A percentile compares a stretch with the other conserved stretches of the same genome.
Evolutionary conservation across 2,797 vertebrate species (phyloP).

Genomic region (Limosa lapponica): DNA sequence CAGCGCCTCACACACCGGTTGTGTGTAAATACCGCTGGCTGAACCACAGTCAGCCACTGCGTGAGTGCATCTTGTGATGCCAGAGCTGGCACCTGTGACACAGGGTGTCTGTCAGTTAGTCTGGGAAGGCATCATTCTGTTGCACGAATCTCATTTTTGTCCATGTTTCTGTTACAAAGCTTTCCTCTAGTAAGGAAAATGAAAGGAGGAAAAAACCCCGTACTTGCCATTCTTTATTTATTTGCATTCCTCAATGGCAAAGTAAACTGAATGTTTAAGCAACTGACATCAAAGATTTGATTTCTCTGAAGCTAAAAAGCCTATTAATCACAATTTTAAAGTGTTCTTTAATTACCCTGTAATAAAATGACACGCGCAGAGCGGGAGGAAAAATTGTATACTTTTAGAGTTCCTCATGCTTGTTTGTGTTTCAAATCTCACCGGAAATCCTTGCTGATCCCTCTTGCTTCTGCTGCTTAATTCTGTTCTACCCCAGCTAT

Average conservation of each 20-base stretch:
- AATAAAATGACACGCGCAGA: constrained; percentile 22
- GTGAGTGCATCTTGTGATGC: accelerated
- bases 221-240: neutral
- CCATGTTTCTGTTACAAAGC: neutral
- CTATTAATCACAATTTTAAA: constrained; percentile 65
- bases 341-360: constrained; percentile 68
- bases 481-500: neutral
- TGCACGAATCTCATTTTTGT: neutral
- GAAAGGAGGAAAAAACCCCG: neutral
- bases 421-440: constrained; percentile 60
- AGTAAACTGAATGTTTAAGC: constrained; percentile 62
- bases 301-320: constrained; percentile 71
- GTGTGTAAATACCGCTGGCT: neutral
- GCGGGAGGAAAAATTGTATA: neutral
- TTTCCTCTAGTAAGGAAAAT: neutral
- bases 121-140: neutral
- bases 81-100: neutral
- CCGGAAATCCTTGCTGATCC: constrained; percentile 18
- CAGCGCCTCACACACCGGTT: neutral
- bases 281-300: constrained; percentile 64
- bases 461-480: constrained; percentile 18
- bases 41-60: accelerated
- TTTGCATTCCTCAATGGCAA: constrained; percentile 47
- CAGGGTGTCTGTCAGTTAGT: accelerated
- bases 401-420: neutral